phyloP scores from a whole-genome alignment of 2,113 vertebrate species.

The Anseranas semipalmata region DNA sequence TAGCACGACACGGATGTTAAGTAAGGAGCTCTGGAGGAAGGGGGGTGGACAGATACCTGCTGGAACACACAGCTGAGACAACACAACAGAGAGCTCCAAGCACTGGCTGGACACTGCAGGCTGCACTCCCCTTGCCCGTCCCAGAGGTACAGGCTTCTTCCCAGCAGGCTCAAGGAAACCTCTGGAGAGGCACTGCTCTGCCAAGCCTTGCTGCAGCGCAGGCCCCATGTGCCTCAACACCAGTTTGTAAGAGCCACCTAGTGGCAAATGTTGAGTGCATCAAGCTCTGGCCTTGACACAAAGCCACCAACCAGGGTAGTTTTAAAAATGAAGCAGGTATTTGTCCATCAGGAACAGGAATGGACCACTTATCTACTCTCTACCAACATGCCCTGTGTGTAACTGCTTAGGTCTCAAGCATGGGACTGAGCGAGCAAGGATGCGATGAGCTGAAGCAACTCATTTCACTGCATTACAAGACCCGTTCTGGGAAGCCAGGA shows the following conservation, averaged over 20 bases:
- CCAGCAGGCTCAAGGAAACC: neutral
- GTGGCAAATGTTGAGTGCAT: neutral
- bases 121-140: neutral
- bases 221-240: neutral
- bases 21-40: neutral
- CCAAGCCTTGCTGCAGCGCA: neutral
- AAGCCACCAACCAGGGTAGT: neutral
- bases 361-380: neutral
- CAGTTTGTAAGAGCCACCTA: conserved; percentile 19
- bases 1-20: neutral
- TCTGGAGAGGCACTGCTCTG: neutral
- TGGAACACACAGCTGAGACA: neutral
- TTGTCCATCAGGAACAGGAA: neutral
- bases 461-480: neutral
- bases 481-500: neutral
- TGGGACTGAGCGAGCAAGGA: neutral
- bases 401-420: neutral
- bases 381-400: neutral
- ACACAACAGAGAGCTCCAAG: neutral
- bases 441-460: neutral
- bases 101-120: neutral
- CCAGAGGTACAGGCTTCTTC: neutral
- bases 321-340: neutral
- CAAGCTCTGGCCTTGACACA: neutral
- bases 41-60: neutral